Percentiles rank a stretch among this genome's conserved stretches.
Evolutionary conservation across 2,113 vertebrate genomes (phyloP).

Genomic region (Mormyrus iriodes): DNA sequence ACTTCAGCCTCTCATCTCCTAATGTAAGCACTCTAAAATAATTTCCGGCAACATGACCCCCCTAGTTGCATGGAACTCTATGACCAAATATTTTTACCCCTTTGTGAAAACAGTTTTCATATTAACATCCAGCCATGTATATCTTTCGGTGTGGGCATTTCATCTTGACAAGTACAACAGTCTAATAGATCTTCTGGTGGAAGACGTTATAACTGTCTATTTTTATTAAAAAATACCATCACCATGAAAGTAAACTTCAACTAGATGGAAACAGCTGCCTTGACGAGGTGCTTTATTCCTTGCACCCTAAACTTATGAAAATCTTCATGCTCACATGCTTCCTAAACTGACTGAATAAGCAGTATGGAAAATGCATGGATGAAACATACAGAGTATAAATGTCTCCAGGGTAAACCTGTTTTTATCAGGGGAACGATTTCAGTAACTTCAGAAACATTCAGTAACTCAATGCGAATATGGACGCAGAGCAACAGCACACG

Average conservation of each 20-base stretch:
- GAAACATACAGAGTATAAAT: background rate
- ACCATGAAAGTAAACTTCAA: background rate
- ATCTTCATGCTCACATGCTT: background rate
- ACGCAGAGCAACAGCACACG: background rate
- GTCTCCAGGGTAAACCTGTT: background rate
- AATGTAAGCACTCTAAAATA: background rate
- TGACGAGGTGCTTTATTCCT: background rate
- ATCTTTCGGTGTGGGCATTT: background rate
- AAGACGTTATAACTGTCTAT: background rate
- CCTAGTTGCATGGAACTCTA: background rate
- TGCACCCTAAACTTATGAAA: background rate
- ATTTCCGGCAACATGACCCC: background rate
- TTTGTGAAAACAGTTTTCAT: background rate
- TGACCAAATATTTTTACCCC: background rate
- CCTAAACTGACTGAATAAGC: background rate
- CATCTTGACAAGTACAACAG: background rate
- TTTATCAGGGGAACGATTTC: background rate
- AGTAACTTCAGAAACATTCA: background rate
- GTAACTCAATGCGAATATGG: background rate
- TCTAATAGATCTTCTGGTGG: background rate
- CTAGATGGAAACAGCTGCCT: background rate
- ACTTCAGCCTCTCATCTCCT: background rate
- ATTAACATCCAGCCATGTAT: background rate
- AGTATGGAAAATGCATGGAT: background rate
- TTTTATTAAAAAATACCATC: background rate